These are phyloP conservation scores for Eulemur macaco DNA, from an alignment of 2,113 vertebrate genomes.

Conservation along the genomic window DNA sequence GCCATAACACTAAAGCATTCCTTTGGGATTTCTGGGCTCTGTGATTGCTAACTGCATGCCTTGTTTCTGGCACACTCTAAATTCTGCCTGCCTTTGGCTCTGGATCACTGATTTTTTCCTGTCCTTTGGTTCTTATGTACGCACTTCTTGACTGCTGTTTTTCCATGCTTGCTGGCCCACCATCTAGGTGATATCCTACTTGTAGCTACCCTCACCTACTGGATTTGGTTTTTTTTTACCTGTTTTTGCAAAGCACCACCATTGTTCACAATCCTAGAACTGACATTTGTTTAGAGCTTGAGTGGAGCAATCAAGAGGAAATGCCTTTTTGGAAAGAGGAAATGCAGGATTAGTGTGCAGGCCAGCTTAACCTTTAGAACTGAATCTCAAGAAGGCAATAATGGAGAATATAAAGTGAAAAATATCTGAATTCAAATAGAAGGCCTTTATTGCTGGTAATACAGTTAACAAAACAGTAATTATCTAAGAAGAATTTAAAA, in stretches of 20 bases:
- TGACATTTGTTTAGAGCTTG: background rate
- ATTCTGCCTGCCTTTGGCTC: constrained; percentile 26
- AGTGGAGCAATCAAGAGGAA: constrained; percentile 39
- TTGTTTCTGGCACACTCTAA: background rate
- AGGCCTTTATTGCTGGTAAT: background rate
- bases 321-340: constrained; percentile 45
- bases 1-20: background rate
- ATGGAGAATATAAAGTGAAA: background rate
- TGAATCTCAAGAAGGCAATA: constrained; percentile 26
- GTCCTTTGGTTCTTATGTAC: background rate
- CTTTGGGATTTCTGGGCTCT: background rate
- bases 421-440: constrained; percentile 9
- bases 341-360: constrained; percentile 33
- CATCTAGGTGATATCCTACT: background rate
- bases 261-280: constrained; percentile 34
- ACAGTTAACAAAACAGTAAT: constrained; percentile 2
- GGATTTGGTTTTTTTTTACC: background rate
- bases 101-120: background rate
- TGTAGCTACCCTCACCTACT: background rate
- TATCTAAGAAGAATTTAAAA: constrained; percentile 29
- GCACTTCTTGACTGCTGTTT: background rate
- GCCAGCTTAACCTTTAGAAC: background rate
- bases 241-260: background rate
- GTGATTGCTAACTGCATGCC: background rate
- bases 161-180: background rate